phyloP scores from a whole-genome alignment of 2,797 vertebrate genomes.

The Phrynocephalus guinanensis region DNA sequence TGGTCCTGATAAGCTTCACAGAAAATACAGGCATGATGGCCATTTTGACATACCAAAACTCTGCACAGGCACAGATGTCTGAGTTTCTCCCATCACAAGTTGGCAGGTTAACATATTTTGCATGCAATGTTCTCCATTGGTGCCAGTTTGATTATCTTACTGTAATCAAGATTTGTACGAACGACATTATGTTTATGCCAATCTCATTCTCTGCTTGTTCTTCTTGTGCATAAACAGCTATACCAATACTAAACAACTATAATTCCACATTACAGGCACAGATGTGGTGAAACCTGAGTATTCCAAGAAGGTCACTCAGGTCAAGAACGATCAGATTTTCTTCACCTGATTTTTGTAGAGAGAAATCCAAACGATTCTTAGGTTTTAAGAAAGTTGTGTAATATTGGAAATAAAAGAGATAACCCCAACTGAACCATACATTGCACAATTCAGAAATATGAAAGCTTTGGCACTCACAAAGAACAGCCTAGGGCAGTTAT shows the following conservation, averaged over 20 bases:
- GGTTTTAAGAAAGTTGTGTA: conserved; percentile 5
- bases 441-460: not conserved
- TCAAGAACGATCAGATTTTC: conserved; percentile 66
- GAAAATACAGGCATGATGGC: not conserved
- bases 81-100: conserved; percentile 57
- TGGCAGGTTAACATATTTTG: conserved; percentile 65
- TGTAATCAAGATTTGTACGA: conserved; percentile 74
- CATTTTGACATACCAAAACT: not conserved
- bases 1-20: not conserved
- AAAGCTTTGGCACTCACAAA: not conserved
- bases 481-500: not conserved
- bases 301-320: conserved; percentile 53
- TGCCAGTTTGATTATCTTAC: conserved; percentile 75
- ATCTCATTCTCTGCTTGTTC: conserved; percentile 71
- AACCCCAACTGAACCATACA: not conserved
- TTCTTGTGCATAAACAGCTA: conserved; percentile 75
- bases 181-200: conserved; percentile 77
- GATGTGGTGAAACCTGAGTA: conserved; percentile 66
- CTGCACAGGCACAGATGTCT: conserved; percentile 42
- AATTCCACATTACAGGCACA: conserved; percentile 68
- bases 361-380: conserved; percentile 38
- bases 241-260: conserved; percentile 70
- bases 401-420: not conserved
- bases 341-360: conserved; percentile 39
- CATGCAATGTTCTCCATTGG: conserved; percentile 53